phyloP scores from a whole-genome alignment of 2,113 vertebrate genomes.

The Glaucidium brasilianum region DNA sequence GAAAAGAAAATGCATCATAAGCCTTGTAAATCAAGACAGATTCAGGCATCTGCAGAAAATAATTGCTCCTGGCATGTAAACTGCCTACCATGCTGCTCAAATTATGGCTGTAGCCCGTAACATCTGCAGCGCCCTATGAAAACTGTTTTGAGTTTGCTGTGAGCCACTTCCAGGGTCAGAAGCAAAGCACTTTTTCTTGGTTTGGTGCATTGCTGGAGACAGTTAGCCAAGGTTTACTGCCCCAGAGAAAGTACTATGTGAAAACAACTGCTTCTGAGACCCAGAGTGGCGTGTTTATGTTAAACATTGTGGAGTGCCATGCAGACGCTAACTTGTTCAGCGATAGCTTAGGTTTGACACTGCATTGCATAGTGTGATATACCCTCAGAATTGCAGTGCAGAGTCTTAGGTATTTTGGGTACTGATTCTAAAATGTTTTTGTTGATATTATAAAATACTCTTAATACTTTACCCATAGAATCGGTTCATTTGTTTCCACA shows the following conservation, averaged over 20 bases:
- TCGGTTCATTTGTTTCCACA: conserved; percentile 61
- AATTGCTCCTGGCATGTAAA: neutral
- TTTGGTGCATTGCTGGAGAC: neutral
- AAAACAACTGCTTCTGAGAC: neutral
- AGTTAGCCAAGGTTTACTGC: neutral
- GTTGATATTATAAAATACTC: neutral
- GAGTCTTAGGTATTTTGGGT: neutral
- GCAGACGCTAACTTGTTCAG: neutral
- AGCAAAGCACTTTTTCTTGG: neutral
- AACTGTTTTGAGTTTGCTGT: neutral
- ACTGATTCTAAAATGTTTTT: neutral
- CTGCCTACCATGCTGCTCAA: neutral
- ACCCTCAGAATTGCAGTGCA: neutral
- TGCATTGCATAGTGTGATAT: neutral
- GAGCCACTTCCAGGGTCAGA: neutral
- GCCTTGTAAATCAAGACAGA: neutral
- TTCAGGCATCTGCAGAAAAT: neutral
- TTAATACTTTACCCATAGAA: neutral
- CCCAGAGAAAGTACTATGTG: neutral
- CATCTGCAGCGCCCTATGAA: neutral
- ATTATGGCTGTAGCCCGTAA: neutral
- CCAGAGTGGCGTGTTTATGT: neutral
- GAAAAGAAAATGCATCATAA: neutral
- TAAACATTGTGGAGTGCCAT: accelerated
- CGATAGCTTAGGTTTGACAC: neutral